These are phyloP conservation scores for Macrotrachela quadricornifera DNA, from an alignment of 1,140 invertebrate genomes.

Conservation along the genomic window DNA sequence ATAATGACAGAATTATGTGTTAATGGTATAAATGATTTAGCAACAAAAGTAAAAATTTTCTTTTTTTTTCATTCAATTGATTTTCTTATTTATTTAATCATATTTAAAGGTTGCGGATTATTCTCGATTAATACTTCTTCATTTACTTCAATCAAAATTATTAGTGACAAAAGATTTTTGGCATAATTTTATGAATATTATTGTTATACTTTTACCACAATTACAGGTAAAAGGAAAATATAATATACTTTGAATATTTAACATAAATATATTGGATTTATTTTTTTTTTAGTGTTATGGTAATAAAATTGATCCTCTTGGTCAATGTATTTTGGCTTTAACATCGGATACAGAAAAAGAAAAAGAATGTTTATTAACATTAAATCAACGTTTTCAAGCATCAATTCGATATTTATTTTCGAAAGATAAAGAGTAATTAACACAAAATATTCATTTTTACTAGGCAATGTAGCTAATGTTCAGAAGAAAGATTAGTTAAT, in stretches of 20 bases:
- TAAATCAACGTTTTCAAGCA: not conserved
- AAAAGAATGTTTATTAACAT: too few relatives aligned
- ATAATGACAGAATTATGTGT: too few relatives aligned
- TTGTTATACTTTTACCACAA: not conserved
- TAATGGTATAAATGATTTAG: too few relatives aligned
- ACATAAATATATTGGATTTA: too few relatives aligned
- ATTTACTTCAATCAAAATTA: constrained; percentile 2
- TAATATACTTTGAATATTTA: not conserved
- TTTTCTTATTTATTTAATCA: too few relatives aligned
- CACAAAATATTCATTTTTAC: too few relatives aligned
- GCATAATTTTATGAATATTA: not conserved
- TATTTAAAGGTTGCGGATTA: too few relatives aligned
- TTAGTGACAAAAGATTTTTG: not conserved
- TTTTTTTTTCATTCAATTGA: too few relatives aligned
- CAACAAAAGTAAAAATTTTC: too few relatives aligned
- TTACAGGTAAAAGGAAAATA: not conserved
- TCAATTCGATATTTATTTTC: constrained; percentile 6
- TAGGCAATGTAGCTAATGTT: too few relatives aligned
- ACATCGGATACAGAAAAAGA: not conserved
- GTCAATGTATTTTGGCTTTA: constrained; percentile 4
- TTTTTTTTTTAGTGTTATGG: not conserved
- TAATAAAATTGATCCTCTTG: not conserved
- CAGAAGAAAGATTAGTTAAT: too few relatives aligned
- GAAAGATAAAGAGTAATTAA: constrained; percentile 6
- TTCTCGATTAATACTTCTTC: not conserved